Evolutionary conservation across 2,888 invertebrate species (phyloP).

Genomic region (Panzeria rudis): DNA sequence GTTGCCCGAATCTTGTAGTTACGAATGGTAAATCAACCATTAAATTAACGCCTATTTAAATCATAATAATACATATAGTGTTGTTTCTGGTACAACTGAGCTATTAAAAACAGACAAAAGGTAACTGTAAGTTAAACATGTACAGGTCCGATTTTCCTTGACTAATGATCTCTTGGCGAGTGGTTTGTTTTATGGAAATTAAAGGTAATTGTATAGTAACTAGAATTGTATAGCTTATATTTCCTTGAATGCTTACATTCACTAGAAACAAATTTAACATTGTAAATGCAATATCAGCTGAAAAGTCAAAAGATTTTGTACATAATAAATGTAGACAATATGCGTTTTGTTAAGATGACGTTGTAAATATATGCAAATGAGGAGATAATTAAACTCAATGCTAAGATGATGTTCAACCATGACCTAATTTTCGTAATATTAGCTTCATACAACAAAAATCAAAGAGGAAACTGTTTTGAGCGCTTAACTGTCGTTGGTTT

Average conservation of each 20-base stretch:
- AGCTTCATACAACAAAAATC: no score
- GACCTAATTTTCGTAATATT: no score
- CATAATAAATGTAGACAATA: background rate
- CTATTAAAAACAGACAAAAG: background rate
- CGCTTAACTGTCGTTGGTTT: no score
- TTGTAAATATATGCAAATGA: background rate
- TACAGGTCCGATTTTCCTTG: conserved; percentile 33
- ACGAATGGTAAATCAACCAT: conserved; percentile 61
- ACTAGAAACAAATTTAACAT: background rate
- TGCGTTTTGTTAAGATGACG: background rate
- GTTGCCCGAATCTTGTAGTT: conserved; percentile 48
- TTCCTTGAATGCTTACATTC: background rate
- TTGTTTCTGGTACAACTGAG: background rate
- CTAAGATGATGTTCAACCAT: background rate
- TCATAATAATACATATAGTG: conserved; percentile 40
- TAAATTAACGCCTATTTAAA: conserved; percentile 66
- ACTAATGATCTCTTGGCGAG: conserved; percentile 31
- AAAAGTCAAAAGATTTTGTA: background rate
- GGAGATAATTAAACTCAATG: background rate
- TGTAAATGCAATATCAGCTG: background rate
- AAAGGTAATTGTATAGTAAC: conserved; percentile 27
- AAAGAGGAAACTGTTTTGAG: no score
- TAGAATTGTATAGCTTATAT: background rate
- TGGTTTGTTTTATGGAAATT: conserved; percentile 20
- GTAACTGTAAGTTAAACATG: conserved; percentile 33